These are phyloP conservation scores for Psephotus haematonotus DNA, from an alignment of 2,113 vertebrate species.

Conservation along the genomic window DNA sequence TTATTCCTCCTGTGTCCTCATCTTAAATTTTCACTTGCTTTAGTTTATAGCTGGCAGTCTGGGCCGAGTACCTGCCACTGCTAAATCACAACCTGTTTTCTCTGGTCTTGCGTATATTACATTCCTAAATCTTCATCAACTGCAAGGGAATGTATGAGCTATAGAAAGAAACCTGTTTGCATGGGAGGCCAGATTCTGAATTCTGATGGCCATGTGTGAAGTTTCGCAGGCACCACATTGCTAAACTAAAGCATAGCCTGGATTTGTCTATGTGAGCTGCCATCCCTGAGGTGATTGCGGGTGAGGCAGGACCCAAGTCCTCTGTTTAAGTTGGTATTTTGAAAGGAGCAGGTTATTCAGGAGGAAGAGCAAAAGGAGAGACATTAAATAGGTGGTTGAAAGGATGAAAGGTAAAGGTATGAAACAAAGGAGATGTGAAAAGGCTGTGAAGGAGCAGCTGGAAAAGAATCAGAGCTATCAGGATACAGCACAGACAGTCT, in stretches of 20 bases:
- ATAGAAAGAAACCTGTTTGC: neutral
- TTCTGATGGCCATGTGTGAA: neutral
- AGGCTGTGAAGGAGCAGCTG: neutral
- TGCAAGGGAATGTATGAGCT: neutral
- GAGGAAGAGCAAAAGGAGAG: neutral
- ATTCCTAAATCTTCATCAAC: slow-evolving; percentile 16
- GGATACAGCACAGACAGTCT: neutral
- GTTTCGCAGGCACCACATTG: neutral
- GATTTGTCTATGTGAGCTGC: neutral
- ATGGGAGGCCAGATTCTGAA: neutral
- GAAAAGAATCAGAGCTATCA: neutral
- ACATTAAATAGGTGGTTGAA: neutral
- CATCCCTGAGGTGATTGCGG: neutral
- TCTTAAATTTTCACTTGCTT: neutral
- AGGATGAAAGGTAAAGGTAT: neutral
- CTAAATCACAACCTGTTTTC: slow-evolving; percentile 22
- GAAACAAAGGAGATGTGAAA: neutral
- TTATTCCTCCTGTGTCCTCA: neutral
- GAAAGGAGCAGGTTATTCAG: neutral
- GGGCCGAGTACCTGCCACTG: neutral
- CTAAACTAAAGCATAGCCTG: neutral
- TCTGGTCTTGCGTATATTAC: neutral
- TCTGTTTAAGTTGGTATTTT: neutral
- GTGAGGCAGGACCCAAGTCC: neutral
- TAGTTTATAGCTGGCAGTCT: slow-evolving; percentile 20